phyloP scores from a whole-genome alignment of 1,140 invertebrate genomes.

The Pissodes strobi region DNA sequence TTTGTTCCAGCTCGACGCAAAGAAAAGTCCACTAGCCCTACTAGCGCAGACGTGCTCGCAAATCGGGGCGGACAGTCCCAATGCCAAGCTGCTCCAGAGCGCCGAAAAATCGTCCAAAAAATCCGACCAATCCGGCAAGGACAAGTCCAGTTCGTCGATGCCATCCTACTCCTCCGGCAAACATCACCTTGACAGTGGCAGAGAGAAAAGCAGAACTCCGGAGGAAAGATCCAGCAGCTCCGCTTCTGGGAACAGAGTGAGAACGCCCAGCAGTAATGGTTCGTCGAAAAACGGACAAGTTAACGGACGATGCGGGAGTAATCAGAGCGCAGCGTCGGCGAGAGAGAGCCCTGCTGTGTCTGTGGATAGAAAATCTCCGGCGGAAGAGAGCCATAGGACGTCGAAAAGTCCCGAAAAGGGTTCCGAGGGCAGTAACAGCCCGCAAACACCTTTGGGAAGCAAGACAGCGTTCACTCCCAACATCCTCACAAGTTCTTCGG shows the following conservation, averaged over 20 bases:
- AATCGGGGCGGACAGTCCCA: conserved; percentile 85
- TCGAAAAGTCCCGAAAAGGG: conserved; percentile 39
- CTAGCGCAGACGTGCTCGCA: conserved; percentile 94
- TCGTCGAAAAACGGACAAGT: conserved; percentile 57
- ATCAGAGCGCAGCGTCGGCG: conserved; percentile 67
- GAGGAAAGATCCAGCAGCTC: conserved; percentile 58
- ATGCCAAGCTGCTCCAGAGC: conserved; percentile 67
- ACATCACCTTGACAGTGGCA: conserved; percentile 63
- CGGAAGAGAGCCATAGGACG: conserved; percentile 33
- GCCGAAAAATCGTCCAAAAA: conserved; percentile 61
- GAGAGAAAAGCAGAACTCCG: conserved; percentile 65
- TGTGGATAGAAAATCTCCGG: conserved; percentile 57
- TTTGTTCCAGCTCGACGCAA: conserved; percentile 88
- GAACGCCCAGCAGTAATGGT: conserved; percentile 57
- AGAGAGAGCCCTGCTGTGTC: conserved; percentile 59
- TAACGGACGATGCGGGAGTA: conserved; percentile 62
- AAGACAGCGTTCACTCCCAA: conserved; percentile 58
- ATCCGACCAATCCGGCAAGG: conserved; percentile 58
- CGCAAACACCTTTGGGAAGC: conserved; percentile 45
- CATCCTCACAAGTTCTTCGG: conserved; percentile 60
- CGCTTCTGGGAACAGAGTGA: conserved; percentile 58
- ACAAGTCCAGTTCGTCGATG: conserved; percentile 63
- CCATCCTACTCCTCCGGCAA: conserved; percentile 51
- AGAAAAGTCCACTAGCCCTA: conserved; percentile 91
- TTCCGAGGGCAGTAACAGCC: conserved; percentile 56